Percentiles rank a stretch among this genome's conserved stretches.
phyloP scores from a whole-genome alignment of 1,140 invertebrate species.

The Chironomus striatipennis region DNA sequence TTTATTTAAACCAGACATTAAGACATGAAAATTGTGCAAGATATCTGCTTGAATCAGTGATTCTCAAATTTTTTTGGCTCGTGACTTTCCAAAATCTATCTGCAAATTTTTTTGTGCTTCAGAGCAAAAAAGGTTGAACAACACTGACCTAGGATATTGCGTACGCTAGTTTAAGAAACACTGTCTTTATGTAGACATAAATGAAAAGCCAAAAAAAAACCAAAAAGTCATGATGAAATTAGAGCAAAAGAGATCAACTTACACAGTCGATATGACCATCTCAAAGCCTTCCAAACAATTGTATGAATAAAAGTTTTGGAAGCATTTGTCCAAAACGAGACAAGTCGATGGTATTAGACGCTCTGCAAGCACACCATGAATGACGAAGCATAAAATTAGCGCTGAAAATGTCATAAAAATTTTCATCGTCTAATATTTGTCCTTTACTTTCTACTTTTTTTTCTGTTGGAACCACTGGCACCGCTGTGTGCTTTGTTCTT shows the following conservation, averaged over 20 bases:
- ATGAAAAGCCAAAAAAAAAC: no score
- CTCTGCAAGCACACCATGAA: neutral
- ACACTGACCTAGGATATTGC: no score
- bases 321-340: neutral
- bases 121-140: no score
- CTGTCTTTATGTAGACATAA: no score
- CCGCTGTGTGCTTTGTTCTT: neutral
- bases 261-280: neutral
- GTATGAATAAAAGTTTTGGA: neutral
- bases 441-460: neutral
- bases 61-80: no score
- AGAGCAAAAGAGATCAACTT: neutral
- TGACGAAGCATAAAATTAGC: slow-evolving; percentile 15
- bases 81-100: no score
- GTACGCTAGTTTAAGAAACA: no score
- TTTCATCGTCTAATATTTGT: neutral
- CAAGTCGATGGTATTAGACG: neutral
- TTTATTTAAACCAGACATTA: no score
- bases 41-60: no score
- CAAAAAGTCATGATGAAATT: no score
- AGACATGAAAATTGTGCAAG: no score
- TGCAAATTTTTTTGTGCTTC: no score
- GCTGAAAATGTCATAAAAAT: neutral
- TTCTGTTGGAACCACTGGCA: neutral
- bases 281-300: neutral